phyloP scores from a whole-genome alignment of 2,888 invertebrate species.

The Drosophila fulvimacula region DNA sequence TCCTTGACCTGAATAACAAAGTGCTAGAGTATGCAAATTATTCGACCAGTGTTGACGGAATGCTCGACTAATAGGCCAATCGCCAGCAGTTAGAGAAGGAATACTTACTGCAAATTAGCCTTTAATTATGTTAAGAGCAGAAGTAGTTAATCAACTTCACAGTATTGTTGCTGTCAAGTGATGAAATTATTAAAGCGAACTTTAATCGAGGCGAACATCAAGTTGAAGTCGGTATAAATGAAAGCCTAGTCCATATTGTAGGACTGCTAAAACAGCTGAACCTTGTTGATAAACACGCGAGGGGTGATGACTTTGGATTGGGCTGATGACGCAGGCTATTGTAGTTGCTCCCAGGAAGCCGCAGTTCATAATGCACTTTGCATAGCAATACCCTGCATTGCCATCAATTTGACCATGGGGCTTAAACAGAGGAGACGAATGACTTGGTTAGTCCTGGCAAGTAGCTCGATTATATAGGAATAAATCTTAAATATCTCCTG shows the following conservation, averaged over 20 bases:
- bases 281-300: conserved; percentile 65
- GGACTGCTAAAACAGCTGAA: conserved; percentile 61
- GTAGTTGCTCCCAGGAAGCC: not conserved
- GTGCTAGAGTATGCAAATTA: conserved; percentile 51
- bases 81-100: conserved; percentile 1
- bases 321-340: conserved; percentile 63
- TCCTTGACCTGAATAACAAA: conserved; percentile 77
- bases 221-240: conserved; percentile 43
- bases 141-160: conserved; percentile 31
- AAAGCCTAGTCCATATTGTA: conserved; percentile 53
- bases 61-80: conserved; percentile 37
- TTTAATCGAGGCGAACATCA: conserved; percentile 65
- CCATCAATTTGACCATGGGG: not conserved
- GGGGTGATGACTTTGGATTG: conserved; percentile 46
- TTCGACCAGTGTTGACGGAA: conserved; percentile 43
- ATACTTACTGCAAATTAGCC: conserved; percentile 36
- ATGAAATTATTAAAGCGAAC: conserved; percentile 63
- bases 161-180: conserved; percentile 39
- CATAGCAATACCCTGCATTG: conserved; percentile 38
- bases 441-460: not conserved
- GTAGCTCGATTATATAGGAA: not conserved
- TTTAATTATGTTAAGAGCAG: conserved; percentile 57
- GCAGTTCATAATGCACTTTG: conserved; percentile 34
- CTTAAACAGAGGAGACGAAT: not conserved
- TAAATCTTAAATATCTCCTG: not conserved